Percentiles rank a stretch among this genome's conserved stretches.
Evolutionary conservation across 1,140 invertebrate species (phyloP).

Genomic region (Lamellibrachia luymesi): DNA sequence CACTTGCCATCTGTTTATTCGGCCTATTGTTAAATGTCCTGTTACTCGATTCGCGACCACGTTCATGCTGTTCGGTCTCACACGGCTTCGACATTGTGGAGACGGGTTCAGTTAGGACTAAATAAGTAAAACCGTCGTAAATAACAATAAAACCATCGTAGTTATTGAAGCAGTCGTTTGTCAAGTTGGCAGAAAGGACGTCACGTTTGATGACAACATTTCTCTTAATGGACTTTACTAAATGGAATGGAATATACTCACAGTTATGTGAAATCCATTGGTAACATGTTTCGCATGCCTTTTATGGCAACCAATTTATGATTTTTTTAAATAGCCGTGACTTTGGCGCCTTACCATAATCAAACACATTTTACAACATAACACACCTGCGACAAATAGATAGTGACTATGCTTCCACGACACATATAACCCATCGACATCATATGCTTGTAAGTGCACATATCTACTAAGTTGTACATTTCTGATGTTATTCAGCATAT

Average conservation of each 20-base stretch:
- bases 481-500: neutral
- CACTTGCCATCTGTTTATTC: too few species aligned
- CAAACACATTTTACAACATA: neutral
- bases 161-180: neutral
- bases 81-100: neutral
- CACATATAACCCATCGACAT: neutral
- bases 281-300: neutral
- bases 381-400: neutral
- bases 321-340: neutral
- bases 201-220: neutral
- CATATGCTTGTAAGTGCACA: neutral
- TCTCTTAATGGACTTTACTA: neutral
- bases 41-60: neutral
- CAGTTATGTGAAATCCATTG: neutral
- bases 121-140: neutral
- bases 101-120: neutral
- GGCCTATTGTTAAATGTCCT: too few species aligned
- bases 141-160: neutral
- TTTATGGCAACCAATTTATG: neutral
- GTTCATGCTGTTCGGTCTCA: neutral
- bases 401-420: too few species aligned
- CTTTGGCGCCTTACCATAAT: too few species aligned
- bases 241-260: neutral
- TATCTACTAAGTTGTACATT: neutral
- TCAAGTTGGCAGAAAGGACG: neutral